A percentile compares a stretch with the other conserved stretches of the same genome.
phyloP scores from a whole-genome alignment of 2,797 vertebrate species.

The Chelonia mydas region DNA sequence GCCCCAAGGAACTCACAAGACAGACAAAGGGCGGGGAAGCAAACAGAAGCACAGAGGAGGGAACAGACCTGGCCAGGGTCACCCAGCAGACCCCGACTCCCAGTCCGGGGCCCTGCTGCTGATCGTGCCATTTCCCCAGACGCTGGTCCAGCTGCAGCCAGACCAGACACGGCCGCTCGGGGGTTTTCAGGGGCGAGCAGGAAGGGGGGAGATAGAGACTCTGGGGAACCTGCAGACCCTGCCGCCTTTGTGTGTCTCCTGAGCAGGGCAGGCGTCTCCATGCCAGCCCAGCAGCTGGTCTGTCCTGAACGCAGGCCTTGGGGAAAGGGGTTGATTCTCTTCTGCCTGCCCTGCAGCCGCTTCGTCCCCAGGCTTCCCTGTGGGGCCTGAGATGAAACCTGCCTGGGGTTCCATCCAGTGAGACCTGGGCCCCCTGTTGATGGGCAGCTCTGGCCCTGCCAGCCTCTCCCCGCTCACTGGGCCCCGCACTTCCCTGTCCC shows the following conservation, averaged over 20 bases:
- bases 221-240: no score
- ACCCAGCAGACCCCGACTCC: neutral
- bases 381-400: neutral
- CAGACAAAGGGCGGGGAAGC: neutral
- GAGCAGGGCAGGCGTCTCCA: no score
- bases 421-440: accelerated
- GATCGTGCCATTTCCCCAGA: no score
- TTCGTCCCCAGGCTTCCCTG: no score
- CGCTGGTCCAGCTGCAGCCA: no score
- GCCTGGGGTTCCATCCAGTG: neutral
- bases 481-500: neutral
- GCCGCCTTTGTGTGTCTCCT: neutral
- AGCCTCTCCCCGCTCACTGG: neutral
- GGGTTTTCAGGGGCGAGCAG: no score
- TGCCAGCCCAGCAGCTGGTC: neutral
- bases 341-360: neutral
- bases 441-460: neutral
- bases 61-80: neutral
- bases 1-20: neutral
- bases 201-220: neutral
- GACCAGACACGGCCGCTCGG: neutral
- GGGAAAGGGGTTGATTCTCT: neutral
- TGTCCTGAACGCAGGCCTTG: neutral
- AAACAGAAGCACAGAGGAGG: neutral
- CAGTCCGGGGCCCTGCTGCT: neutral